Evolutionary conservation across 2,888 invertebrate species (phyloP), one percentile per base, ranked within the genome.

Genomic region (Sturmia bella): DNA sequence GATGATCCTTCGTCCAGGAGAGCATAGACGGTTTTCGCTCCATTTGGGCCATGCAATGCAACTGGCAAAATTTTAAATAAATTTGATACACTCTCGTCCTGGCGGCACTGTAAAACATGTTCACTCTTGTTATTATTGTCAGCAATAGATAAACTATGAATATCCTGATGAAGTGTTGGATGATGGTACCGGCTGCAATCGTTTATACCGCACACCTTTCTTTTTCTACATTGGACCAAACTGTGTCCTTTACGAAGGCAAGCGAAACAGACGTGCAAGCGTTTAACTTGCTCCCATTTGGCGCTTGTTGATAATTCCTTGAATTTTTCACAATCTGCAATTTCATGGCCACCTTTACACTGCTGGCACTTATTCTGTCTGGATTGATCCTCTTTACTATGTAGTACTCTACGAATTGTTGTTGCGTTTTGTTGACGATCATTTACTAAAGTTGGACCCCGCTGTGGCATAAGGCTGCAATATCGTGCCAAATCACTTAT

Each of bases 401-500:
- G 52, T 24, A 52, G 52, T 5, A 52, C 52, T 24, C 52, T 24
- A 24, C 52, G 52, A 15, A 2, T 39, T 17, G 13, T 6, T 39
- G 37, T 11, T 3, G 57, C 19, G n/a, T n/a, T n/a, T n/a, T 37
- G 21, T 57, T 21, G 17, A n/a, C 43, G 54, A 43, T 11, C n/a
- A 1, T 19, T n/a, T 24, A 21, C 9, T 17, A 1, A n/a, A n/a
- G n/a, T n/a, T n/a, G n/a, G n/a, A n/a, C n/a, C n/a, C n/a, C n/a
- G n/a, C 19, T 32, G 43, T 41, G 69, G 77, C 52, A 83, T 57
- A 4, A 81, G 54, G 21, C 78, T 52, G 13, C 74, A 56, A 19
- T 73, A 64, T 17, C 61, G 76, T 19, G 83, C 82, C 15, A 80
- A 32, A 5, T 75, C 77, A 13, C 68, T 75, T 13, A 80, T 1